Evolutionary conservation across 2,888 invertebrate genomes (phyloP).

Genomic region (Mesodorylaimus sp.): DNA sequence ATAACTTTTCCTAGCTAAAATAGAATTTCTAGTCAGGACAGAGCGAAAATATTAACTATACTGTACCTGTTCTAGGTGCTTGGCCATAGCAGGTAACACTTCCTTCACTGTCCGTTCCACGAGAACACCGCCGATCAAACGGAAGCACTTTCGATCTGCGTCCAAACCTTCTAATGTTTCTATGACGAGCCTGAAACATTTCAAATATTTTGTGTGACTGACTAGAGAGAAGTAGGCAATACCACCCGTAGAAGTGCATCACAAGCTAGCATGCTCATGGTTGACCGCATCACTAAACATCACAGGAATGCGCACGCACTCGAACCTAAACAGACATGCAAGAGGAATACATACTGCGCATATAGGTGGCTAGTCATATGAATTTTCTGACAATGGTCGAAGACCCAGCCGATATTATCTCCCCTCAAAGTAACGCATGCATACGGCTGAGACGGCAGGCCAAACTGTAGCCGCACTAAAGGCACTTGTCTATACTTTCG

Average conservation of each 20-base stretch:
- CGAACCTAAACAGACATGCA: no score
- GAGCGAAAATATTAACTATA: background rate
- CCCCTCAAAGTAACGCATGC: no score
- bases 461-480: no score
- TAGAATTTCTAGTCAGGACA: conserved; percentile 12
- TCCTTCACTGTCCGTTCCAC: conserved; percentile 79
- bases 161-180: conserved; percentile 73
- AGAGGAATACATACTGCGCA: no score
- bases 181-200: conserved; percentile 57
- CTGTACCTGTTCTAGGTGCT: conserved; percentile 53
- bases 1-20: conserved; percentile 58
- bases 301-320: conserved; percentile 9
- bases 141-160: conserved; percentile 64
- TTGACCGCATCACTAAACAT: conserved; percentile 23
- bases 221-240: background rate
- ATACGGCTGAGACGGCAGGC: no score
- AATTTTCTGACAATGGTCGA: no score
- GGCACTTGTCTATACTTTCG: no score
- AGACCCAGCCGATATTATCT: no score
- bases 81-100: conserved; percentile 60
- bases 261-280: background rate
- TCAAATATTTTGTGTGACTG: background rate
- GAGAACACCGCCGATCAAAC: conserved; percentile 78
- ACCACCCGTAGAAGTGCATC: no score
- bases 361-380: no score